Percentiles rank a stretch among this genome's conserved stretches.
Conservation (phyloP, 2,797 vertebrate species). For the Mus minutoides region DNA sequence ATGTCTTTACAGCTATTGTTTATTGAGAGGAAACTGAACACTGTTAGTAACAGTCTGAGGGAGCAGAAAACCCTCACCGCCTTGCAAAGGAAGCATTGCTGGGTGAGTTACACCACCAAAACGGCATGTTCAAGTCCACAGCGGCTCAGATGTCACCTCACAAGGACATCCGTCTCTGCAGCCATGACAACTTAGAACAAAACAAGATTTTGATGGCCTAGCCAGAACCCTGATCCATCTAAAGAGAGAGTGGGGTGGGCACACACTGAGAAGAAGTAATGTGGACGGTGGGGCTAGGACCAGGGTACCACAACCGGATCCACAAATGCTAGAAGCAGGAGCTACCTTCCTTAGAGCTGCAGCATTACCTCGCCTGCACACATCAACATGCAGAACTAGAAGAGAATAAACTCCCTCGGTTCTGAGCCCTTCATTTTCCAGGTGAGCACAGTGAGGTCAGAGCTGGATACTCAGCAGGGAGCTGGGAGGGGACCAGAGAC, state of each 20-base stretch:
- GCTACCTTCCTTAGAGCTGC: fast-evolving
- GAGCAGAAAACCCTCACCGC: not conserved
- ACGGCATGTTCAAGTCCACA: fast-evolving
- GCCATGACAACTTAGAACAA: not conserved
- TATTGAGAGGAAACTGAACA: too few species aligned
- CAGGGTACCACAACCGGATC: fast-evolving
- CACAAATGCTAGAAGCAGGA: not conserved
- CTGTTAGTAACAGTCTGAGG: not conserved
- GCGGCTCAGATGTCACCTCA: not conserved
- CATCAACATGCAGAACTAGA: too few species aligned
- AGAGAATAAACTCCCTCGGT: not conserved
- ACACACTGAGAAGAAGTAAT: too few species aligned
- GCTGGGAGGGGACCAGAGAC: fast-evolving
- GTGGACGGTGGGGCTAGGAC: fast-evolving
- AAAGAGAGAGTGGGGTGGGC: too few species aligned
- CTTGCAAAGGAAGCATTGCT: not conserved
- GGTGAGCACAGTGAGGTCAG: not conserved
- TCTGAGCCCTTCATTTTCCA: not conserved
- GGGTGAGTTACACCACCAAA: too few species aligned
- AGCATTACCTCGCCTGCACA: fast-evolving
- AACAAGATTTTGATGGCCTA: fast-evolving
- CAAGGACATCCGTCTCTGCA: not conserved
- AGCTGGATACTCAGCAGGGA: not conserved
- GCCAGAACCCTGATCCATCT: not conserved
- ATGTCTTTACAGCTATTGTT: not conserved